Evolutionary conservation across 2,113 vertebrate genomes (phyloP), one percentile per base, ranked within the genome.

Genomic region (Prunella fulvescens): DNA sequence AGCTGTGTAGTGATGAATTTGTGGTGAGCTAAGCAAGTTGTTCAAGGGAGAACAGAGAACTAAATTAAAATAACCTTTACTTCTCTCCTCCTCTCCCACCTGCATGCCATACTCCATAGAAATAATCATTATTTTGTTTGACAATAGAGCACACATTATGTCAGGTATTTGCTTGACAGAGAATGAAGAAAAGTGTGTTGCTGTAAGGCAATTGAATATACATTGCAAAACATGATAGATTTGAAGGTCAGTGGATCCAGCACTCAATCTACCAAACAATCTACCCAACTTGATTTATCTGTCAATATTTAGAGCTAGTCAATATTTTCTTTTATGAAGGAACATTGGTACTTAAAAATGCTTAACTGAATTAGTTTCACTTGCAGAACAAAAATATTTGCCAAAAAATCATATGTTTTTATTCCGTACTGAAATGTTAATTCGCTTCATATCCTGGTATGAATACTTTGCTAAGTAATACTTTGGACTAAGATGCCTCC

Each of bases 211-310:
- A 40, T n/a, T 78, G 47, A 88, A 83, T 81, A 60, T 51, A 57
- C 3, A 5, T 71, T 88, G 76, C 60, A 92, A 95, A 93, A 83
- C n/a, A 70, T 74, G 76, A 78, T 67, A 64, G 74, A 74, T 93
- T 86, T 88, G 56, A 84, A 96, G 90, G 86, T 94, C 86, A 92
- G 40, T 83, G 64, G 64, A 88, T 94, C 16, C 48, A 81, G 35
- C 76, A 81, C 37, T 92, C 92, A 70, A 64, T 81, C 47, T 70
- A 47, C 19, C 24, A 88, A 92, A 56, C 80, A 78, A 83, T 86
- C 14, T 71, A 62, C 58, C 14, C 40, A 73, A 14, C 51, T 45
- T 78, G 67, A 93, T 88, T 92, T 92, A 37, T 86, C 69, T 90
- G 88, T 93, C 85, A 88, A 84, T 95, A 67, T 65, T 73, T 71